Conservation (phyloP, 2,113 vertebrate species). For the Podocnemis expansa region DNA sequence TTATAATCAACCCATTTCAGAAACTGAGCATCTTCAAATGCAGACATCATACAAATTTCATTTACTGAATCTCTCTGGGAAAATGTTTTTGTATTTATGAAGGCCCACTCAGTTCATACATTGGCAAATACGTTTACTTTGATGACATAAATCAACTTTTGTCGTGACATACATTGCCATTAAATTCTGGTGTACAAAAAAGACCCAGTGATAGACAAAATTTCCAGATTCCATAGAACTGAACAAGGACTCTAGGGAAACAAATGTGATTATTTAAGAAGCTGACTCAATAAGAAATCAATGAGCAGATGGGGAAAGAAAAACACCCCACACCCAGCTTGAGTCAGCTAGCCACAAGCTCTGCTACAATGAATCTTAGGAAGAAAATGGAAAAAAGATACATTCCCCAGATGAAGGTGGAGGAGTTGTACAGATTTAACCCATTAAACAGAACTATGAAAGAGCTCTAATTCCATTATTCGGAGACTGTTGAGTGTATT, state of each 20-base stretch:
- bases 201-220: background rate
- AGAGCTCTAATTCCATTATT: conserved; percentile 70
- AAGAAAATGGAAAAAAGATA: conserved; percentile 37
- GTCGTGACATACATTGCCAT: background rate
- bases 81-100: background rate
- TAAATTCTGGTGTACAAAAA: background rate
- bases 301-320: background rate
- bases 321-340: background rate
- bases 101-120: background rate
- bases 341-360: background rate
- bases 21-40: background rate
- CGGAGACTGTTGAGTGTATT: conserved; percentile 60
- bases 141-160: background rate
- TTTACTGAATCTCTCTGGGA: background rate
- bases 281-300: background rate
- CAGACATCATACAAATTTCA: rapidly evolving
- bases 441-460: conserved; percentile 55
- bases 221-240: background rate
- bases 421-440: conserved; percentile 56
- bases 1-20: background rate
- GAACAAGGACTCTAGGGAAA: background rate
- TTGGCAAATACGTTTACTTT: background rate
- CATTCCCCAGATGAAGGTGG: conserved; percentile 37
- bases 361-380: background rate
- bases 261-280: background rate